These are phyloP conservation scores for Villa cingulata DNA, from an alignment of 2,888 invertebrate genomes.

Conservation along the genomic window DNA sequence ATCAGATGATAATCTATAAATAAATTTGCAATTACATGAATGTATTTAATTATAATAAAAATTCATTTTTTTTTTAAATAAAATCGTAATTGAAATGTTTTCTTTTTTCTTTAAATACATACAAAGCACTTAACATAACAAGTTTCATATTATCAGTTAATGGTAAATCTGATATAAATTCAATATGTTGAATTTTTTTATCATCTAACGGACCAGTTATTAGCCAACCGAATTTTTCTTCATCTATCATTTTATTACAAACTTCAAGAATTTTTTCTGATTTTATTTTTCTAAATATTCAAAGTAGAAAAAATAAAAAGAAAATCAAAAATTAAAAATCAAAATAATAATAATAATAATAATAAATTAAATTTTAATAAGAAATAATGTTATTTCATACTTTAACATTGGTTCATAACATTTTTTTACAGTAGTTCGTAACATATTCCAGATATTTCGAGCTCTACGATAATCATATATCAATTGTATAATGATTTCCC, in stretches of 20 bases:
- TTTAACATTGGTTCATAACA: slow-evolving; percentile 32
- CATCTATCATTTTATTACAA: slow-evolving; percentile 30
- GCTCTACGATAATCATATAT: slow-evolving; percentile 34
- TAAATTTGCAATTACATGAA: not conserved
- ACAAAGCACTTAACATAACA: slow-evolving; percentile 33
- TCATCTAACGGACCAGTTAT: slow-evolving; percentile 31
- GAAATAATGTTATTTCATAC: slow-evolving; percentile 15
- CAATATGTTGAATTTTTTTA: slow-evolving; percentile 31
- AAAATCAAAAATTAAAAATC: too few relatives aligned
- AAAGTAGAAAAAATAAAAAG: too few relatives aligned
- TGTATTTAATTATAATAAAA: not conserved
- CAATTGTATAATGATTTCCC: slow-evolving; percentile 30
- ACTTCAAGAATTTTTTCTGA: slow-evolving; percentile 1
- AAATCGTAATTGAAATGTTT: too few relatives aligned
- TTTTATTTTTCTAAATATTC: too few relatives aligned
- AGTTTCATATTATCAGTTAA: slow-evolving; percentile 34
- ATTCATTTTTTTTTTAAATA: too few relatives aligned
- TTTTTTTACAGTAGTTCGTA: slow-evolving; percentile 29
- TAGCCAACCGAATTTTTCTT: slow-evolving; percentile 31
- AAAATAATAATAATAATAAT: too few relatives aligned
- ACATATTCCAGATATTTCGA: slow-evolving; percentile 31
- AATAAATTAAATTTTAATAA: not conserved
- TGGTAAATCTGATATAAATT: slow-evolving; percentile 32
- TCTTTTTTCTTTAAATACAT: too few relatives aligned
- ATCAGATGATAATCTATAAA: slow-evolving; percentile 38